Percentiles rank a stretch among this genome's conserved stretches.
Evolutionary conservation across 2,113 vertebrate species (phyloP).

Genomic region (Clarias gariepinus): DNA sequence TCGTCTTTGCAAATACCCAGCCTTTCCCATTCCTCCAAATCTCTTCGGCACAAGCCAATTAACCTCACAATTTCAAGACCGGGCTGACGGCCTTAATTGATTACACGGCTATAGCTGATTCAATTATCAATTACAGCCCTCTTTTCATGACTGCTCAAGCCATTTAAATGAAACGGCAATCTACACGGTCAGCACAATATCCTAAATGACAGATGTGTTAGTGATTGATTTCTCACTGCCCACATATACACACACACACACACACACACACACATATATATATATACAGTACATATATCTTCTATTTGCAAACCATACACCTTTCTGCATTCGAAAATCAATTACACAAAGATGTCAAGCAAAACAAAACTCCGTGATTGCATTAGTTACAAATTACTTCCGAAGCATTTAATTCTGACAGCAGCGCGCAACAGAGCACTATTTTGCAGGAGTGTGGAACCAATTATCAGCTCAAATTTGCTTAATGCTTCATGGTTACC

Average conservation of each 20-base stretch:
- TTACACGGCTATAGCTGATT: conserved; percentile 69
- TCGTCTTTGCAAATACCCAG: conserved; percentile 60
- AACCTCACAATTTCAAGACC: conserved; percentile 63
- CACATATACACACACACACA: not conserved
- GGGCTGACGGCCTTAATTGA: conserved; percentile 69
- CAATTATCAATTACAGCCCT: conserved; percentile 70
- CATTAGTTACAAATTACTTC: conserved; percentile 38
- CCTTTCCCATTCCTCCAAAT: conserved; percentile 56
- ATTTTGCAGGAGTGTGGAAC: conserved; percentile 24
- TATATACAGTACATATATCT: not conserved
- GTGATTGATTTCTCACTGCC: not conserved
- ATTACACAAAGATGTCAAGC: conserved; percentile 35
- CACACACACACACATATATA: not conserved
- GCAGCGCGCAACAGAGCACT: not conserved
- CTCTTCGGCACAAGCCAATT: conserved; percentile 74
- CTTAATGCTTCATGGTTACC: conserved; percentile 25
- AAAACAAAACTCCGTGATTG: conserved; percentile 36
- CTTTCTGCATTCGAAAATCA: conserved; percentile 23
- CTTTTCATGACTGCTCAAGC: not conserved
- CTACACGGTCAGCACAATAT: conserved; percentile 2
- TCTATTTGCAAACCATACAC: not conserved
- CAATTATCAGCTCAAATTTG: conserved; percentile 46
- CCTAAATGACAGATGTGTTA: not conserved
- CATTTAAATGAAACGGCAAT: conserved; percentile 10
- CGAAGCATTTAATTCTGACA: conserved; percentile 24